Conservation (phyloP, 2,888 invertebrate genomes). For the Rhimphoctona megacephalus region DNA sequence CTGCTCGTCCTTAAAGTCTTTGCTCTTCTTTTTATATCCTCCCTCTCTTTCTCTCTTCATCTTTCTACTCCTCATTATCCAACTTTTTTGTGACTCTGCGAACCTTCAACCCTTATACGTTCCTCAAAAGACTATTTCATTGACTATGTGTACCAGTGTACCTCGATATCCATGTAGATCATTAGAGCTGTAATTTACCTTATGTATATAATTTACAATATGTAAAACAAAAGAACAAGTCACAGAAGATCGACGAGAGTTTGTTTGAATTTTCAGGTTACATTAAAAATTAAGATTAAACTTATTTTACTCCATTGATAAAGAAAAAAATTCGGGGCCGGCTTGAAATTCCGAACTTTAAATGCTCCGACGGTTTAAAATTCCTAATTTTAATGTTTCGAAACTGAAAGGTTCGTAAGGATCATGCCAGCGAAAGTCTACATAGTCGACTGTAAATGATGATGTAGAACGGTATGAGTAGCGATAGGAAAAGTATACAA, state of each 20-base stretch:
- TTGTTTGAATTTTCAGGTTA: background rate
- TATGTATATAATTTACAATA: background rate
- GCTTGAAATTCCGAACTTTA: too few relatives aligned
- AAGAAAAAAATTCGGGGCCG: too few relatives aligned
- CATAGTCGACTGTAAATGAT: too few relatives aligned
- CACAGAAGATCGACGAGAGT: background rate
- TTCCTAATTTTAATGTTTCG: too few relatives aligned
- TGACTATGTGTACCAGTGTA: background rate
- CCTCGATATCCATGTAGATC: background rate
- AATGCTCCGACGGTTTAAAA: too few relatives aligned
- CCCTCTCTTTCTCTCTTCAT: conserved; percentile 18
- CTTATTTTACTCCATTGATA: background rate
- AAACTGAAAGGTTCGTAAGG: too few relatives aligned
- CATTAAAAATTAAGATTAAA: background rate
- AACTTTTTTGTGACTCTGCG: background rate
- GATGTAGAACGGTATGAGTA: too few relatives aligned
- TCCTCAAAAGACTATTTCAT: background rate
- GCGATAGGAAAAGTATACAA: too few relatives aligned
- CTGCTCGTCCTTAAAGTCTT: conserved; percentile 30
- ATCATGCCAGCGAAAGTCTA: too few relatives aligned
- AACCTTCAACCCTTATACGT: conserved; percentile 26
- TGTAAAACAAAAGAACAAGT: background rate
- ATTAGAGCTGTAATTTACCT: background rate
- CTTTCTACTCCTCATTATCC: conserved; percentile 46
- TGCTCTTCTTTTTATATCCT: background rate